Percentiles rank a stretch among this genome's conserved stretches.
Evolutionary conservation across 2,113 vertebrate species (phyloP).

Genomic region (Sylvietta virens): DNA sequence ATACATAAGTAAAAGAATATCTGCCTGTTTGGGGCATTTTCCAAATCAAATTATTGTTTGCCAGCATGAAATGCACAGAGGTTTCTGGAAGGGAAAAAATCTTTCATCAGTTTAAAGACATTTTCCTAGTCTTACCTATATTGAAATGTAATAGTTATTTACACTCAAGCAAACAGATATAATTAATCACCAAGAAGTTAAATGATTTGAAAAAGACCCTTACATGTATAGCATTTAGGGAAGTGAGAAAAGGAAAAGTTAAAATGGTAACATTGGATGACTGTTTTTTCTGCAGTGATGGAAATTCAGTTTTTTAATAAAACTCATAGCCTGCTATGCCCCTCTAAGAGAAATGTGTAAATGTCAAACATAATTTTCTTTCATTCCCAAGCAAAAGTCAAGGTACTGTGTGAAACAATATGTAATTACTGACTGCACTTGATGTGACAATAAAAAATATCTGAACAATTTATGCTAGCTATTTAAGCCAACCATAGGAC

Average conservation of each 20-base stretch:
- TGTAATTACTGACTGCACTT: neutral
- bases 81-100: neutral
- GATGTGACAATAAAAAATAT: neutral
- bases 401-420: neutral
- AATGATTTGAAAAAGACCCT: neutral
- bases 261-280: neutral
- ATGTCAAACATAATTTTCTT: neutral
- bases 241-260: neutral
- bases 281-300: neutral
- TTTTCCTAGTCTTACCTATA: neutral
- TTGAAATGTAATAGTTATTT: neutral
- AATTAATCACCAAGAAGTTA: neutral
- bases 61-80: neutral
- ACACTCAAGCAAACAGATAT: neutral
- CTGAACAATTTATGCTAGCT: neutral
- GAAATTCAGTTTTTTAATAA: neutral
- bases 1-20: neutral
- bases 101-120: neutral
- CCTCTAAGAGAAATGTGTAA: neutral
- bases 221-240: neutral
- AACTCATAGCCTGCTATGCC: neutral
- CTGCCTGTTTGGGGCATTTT: neutral
- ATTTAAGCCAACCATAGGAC: neutral
- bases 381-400: neutral
- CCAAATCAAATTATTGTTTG: neutral